Conservation (phyloP, 1,140 invertebrate species). For the Euura saliciscinereae region DNA sequence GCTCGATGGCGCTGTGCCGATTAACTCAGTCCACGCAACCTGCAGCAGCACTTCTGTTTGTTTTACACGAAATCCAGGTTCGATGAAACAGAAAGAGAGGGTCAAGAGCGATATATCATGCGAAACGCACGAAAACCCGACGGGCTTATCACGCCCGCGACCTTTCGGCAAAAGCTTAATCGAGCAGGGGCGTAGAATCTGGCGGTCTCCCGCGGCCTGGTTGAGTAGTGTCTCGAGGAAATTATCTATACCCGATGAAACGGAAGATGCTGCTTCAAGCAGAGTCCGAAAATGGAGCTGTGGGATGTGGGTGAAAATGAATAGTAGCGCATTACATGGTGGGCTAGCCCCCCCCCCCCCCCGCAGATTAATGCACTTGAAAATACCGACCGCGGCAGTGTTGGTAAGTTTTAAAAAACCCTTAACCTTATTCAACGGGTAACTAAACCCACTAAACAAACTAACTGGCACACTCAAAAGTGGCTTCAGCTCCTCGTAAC, state of each 20-base stretch:
- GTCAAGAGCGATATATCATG: neutral
- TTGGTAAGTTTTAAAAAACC: slow-evolving; percentile 45
- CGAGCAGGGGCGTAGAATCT: neutral
- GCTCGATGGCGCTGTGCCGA: slow-evolving; percentile 1
- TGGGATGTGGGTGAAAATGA: no score
- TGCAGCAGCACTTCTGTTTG: neutral
- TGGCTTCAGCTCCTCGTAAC: slow-evolving; percentile 33
- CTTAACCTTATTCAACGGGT: slow-evolving; percentile 46
- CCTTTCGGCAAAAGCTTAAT: slow-evolving; percentile 3
- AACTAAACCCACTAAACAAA: slow-evolving; percentile 47
- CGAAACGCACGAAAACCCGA: neutral
- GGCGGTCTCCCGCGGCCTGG: no score
- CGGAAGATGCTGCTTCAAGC: neutral
- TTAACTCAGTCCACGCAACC: neutral
- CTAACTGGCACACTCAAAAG: slow-evolving; percentile 47
- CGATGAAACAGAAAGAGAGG: neutral
- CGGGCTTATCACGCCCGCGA: neutral
- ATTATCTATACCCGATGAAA: neutral
- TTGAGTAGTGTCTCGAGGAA: neutral
- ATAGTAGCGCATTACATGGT: no score
- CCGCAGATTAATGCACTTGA: neutral
- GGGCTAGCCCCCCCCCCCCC: neutral
- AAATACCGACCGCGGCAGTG: slow-evolving; percentile 12
- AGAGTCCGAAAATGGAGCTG: neutral
- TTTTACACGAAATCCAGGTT: neutral